Percentiles rank a stretch among this genome's conserved stretches.
Evolutionary conservation across 2,797 vertebrate genomes (phyloP).

Genomic region (Characodon lateralis): DNA sequence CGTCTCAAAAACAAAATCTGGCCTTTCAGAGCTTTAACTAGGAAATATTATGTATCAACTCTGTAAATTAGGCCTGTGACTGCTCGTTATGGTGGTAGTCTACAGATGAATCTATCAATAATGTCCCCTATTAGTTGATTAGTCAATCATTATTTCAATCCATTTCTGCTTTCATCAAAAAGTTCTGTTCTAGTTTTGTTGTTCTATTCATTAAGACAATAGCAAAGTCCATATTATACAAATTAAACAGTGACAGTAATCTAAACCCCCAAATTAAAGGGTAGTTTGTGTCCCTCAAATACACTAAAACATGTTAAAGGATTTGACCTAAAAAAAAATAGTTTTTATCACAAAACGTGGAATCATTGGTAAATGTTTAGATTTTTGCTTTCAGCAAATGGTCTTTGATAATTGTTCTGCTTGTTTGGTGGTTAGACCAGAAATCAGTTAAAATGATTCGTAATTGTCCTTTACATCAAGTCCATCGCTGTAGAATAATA

Average conservation of each 20-base stretch:
- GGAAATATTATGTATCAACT: slow-evolving; percentile 25
- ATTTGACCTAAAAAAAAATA: not conserved
- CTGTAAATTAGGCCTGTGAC: not conserved
- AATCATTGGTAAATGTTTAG: not conserved
- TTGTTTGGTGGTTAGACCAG: not conserved
- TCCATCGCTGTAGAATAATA: not conserved
- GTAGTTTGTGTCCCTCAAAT: not conserved
- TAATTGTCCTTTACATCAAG: not conserved
- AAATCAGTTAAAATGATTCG: not conserved
- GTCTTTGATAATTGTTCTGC: not conserved
- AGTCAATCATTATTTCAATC: not conserved
- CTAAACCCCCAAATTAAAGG: not conserved
- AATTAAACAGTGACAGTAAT: not conserved
- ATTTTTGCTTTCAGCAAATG: not conserved
- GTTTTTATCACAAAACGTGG: not conserved
- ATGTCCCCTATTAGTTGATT: not conserved
- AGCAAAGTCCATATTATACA: no score
- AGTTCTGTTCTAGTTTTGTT: no score
- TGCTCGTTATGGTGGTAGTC: not conserved
- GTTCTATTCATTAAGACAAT: no score
- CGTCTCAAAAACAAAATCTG: slow-evolving; percentile 34
- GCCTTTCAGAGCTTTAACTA: slow-evolving; percentile 51
- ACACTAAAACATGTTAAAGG: not conserved
- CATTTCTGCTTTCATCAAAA: not conserved
- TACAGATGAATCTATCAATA: not conserved